These are phyloP conservation scores for Chionis minor DNA, from an alignment of 2,113 vertebrate species.

Conservation along the genomic window DNA sequence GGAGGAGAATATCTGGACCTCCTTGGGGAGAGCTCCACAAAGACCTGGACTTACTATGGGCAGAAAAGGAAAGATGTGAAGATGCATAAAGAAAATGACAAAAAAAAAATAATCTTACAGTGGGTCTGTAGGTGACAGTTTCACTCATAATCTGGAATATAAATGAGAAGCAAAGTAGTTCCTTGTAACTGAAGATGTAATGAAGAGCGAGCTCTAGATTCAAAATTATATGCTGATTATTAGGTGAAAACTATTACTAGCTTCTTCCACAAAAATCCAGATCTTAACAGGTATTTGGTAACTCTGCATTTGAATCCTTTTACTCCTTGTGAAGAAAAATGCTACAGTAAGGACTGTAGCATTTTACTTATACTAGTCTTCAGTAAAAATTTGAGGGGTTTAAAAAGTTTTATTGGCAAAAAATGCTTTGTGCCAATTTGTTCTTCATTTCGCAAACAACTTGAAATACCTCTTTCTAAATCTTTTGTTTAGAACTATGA, in stretches of 20 bases:
- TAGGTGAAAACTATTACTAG: neutral
- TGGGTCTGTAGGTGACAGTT: neutral
- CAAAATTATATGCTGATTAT: neutral
- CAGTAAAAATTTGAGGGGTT: neutral
- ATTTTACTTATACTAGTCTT: neutral
- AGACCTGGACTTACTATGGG: neutral
- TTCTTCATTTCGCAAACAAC: neutral
- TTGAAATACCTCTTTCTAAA: neutral
- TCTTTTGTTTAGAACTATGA: neutral
- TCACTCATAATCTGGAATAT: neutral
- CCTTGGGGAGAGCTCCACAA: neutral
- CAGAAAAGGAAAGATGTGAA: neutral
- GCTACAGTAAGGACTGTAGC: neutral
- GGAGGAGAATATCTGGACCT: neutral
- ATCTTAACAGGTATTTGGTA: neutral
- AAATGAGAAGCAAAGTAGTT: neutral
- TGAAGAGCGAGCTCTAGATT: neutral
- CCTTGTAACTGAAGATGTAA: neutral
- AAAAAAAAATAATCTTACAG: neutral
- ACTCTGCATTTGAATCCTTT: neutral
- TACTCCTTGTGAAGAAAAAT: neutral
- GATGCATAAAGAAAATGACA: neutral
- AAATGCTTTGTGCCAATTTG: neutral
- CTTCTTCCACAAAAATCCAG: neutral
- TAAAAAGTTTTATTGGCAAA: neutral